Evolutionary conservation across 2,113 vertebrate genomes (phyloP).

Genomic region (Thryonomys swinderianus): DNA sequence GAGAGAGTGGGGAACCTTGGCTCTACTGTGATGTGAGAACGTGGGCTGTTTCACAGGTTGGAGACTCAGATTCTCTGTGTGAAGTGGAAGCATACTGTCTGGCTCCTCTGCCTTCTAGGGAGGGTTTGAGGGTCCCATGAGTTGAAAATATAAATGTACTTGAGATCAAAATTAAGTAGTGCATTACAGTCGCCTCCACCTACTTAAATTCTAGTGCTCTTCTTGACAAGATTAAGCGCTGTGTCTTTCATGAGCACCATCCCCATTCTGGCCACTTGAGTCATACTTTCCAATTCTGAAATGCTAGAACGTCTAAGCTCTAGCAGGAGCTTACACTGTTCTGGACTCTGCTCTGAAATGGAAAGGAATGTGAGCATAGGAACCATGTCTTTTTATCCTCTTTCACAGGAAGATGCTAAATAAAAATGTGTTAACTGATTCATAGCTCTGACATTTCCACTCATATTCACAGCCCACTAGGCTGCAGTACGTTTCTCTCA

Average conservation of each 20-base stretch:
- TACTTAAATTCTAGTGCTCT: not conserved
- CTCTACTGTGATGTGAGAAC: not conserved
- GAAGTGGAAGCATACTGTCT: not conserved
- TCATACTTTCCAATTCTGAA: conserved; percentile 27
- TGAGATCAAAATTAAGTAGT: not conserved
- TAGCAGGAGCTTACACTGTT: conserved; percentile 21
- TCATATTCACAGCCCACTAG: conserved; percentile 79
- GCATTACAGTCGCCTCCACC: no score
- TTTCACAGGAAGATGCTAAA: conserved; percentile 82
- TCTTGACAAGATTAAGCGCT: not conserved
- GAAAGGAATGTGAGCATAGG: conserved; percentile 56
- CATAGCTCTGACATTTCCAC: conserved; percentile 83
- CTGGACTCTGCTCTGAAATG: conserved; percentile 54
- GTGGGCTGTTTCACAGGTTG: not conserved
- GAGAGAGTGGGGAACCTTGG: not conserved
- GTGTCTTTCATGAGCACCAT: not conserved
- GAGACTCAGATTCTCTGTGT: not conserved
- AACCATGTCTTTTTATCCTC: conserved; percentile 71
- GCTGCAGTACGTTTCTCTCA: conserved; percentile 77
- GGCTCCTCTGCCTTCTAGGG: not conserved
- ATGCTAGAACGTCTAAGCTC: conserved; percentile 38
- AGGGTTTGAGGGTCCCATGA: not conserved
- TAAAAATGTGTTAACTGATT: conserved; percentile 83
- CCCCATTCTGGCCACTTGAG: not conserved
- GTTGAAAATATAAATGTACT: not conserved